Evolutionary conservation across 2,888 invertebrate species (phyloP).

Genomic region (Drosophila barbarae): DNA sequence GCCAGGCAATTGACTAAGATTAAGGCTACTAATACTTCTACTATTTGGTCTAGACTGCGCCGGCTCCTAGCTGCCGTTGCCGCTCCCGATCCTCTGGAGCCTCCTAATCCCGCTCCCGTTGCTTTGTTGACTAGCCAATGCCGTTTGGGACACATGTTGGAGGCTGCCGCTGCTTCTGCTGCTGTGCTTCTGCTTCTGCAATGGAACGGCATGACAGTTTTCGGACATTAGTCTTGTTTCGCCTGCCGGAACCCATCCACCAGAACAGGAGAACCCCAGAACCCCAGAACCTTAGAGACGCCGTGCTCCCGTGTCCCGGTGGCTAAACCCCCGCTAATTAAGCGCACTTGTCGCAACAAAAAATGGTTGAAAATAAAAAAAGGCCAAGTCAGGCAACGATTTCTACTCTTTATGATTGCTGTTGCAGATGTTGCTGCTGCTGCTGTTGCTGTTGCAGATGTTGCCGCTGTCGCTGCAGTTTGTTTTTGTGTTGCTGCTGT

Average conservation of each 20-base stretch:
- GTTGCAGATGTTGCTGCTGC: slow-evolving; percentile 34
- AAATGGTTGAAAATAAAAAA: slow-evolving; percentile 24
- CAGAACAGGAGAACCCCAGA: slow-evolving; percentile 14
- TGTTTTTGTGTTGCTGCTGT: slow-evolving; percentile 40
- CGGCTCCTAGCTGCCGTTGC: slow-evolving; percentile 17
- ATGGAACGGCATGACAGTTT: slow-evolving; percentile 44
- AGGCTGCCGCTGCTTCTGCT: slow-evolving; percentile 35
- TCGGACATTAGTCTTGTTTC: slow-evolving; percentile 62
- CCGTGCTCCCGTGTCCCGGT: slow-evolving; percentile 9
- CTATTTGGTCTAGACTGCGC: slow-evolving; percentile 78
- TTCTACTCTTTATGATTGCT: slow-evolving; percentile 63
- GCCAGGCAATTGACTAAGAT: slow-evolving; percentile 78
- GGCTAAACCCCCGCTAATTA: slow-evolving; percentile 62
- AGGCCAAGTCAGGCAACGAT: slow-evolving; percentile 53
- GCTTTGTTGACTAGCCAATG: slow-evolving; percentile 71
- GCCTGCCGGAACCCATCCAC: slow-evolving; percentile 61
- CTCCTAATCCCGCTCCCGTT: slow-evolving; percentile 49
- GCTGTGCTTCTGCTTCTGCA: slow-evolving; percentile 47
- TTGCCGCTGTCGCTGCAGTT: slow-evolving; percentile 48
- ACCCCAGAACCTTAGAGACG: slow-evolving; percentile 2
- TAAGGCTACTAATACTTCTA: slow-evolving; percentile 79
- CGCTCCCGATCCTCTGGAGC: slow-evolving; percentile 10
- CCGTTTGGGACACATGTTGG: slow-evolving; percentile 67
- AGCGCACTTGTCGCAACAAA: slow-evolving; percentile 69
- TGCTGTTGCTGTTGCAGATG: slow-evolving; percentile 39